Conservation (phyloP, 2,888 invertebrate genomes). For the Agrochola lychnidis region DNA sequence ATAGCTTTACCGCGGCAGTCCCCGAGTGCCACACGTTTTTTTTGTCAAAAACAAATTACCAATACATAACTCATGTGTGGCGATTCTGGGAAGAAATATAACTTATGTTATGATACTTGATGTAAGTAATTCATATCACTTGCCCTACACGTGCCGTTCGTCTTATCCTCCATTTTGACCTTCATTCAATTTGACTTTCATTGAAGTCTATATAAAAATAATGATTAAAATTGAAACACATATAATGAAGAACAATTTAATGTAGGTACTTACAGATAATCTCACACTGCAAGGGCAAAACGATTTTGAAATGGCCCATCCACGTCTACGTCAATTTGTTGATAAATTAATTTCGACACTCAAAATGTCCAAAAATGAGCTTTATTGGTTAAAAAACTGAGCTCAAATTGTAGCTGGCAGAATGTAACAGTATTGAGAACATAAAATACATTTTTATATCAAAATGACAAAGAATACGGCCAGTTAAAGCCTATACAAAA, state of each 20-base stretch:
- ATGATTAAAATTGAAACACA: constrained; percentile 3
- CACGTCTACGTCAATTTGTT: constrained; percentile 44
- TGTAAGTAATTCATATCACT: background rate
- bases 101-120: background rate
- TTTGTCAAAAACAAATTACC: no score
- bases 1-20: no score
- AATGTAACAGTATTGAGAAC: constrained; percentile 42
- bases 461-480: constrained; percentile 59
- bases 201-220: background rate
- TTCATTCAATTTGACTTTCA: background rate
- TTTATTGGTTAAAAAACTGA: background rate
- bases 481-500: constrained; percentile 59
- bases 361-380: constrained; percentile 12
- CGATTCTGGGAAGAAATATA: background rate
- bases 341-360: constrained; percentile 30
- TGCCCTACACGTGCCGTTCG: background rate
- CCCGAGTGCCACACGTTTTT: no score
- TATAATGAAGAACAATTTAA: constrained; percentile 21
- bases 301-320: constrained; percentile 39
- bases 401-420: constrained; percentile 23
- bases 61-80: no score
- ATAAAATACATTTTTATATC: constrained; percentile 62
- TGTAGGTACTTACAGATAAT: constrained; percentile 19
- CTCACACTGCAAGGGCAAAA: constrained; percentile 18
- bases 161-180: background rate